phyloP scores from a whole-genome alignment of 1,140 invertebrate species.

The Caerostris darwini region DNA sequence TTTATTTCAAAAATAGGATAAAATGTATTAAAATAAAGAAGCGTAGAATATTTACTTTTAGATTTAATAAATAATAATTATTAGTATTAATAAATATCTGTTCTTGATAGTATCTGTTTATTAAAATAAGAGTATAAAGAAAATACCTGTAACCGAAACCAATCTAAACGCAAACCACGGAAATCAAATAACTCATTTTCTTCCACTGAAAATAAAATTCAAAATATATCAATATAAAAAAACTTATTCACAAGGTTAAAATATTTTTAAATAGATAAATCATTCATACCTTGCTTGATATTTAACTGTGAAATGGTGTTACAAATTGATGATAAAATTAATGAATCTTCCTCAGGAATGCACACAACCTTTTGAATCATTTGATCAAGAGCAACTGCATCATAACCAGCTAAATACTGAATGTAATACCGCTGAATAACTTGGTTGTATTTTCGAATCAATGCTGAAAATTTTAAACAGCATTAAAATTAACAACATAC shows the following conservation, averaged over 20 bases:
- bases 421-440: slow-evolving; percentile 99
- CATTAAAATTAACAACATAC: slow-evolving; percentile 47
- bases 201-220: slow-evolving; percentile 87
- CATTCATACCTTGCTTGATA: slow-evolving; percentile 90
- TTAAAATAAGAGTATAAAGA: no score
- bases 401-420: slow-evolving; percentile 97
- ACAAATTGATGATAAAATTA: slow-evolving; percentile 96
- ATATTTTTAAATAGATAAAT: not conserved
- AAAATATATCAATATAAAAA: not conserved
- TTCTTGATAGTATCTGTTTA: no score
- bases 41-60: not conserved
- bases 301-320: slow-evolving; percentile 92
- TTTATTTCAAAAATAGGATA: not conserved
- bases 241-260: not conserved
- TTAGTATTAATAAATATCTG: not conserved
- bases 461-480: slow-evolving; percentile 83
- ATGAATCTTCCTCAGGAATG: slow-evolving; percentile 94
- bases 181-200: slow-evolving; percentile 98
- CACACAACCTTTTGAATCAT: slow-evolving; percentile 88
- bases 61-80: not conserved
- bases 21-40: not conserved
- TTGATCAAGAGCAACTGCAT: slow-evolving; percentile 95
- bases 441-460: slow-evolving; percentile 96
- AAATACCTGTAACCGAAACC: slow-evolving; percentile 93
- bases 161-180: slow-evolving; percentile 95